These are phyloP conservation scores for Coptodon bakossiorum DNA, from an alignment of 2,113 vertebrate genomes.

Conservation along the genomic window DNA sequence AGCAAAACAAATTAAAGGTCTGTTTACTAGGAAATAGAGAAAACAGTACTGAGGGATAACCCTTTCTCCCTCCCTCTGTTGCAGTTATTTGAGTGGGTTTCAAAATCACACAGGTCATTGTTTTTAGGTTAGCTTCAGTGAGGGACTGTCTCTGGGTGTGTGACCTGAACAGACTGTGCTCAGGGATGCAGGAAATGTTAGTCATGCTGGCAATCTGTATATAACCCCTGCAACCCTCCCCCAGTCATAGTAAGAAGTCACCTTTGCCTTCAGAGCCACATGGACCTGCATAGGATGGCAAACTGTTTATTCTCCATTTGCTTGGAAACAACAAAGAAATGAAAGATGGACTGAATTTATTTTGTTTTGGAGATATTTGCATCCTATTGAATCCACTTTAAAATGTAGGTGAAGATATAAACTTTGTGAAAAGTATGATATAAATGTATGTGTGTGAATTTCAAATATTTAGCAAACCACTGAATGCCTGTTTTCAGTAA, in stretches of 20 bases:
- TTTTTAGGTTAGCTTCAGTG: slow-evolving; percentile 20
- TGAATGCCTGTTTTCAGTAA: not conserved
- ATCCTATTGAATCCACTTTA: not conserved
- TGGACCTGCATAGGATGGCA: slow-evolving; percentile 1
- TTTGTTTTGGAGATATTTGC: not conserved
- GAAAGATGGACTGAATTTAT: not conserved
- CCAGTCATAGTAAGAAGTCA: slow-evolving; percentile 42
- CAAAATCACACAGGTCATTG: slow-evolving; percentile 30
- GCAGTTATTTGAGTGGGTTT: slow-evolving; percentile 4
- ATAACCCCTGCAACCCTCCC: slow-evolving; percentile 42
- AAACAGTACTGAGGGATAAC: not conserved
- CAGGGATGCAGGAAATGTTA: slow-evolving; percentile 49
- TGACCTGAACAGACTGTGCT: slow-evolving; percentile 53
- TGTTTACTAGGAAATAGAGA: not conserved
- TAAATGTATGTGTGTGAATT: not conserved
- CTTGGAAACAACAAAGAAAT: not conserved
- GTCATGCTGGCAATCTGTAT: slow-evolving; percentile 46
- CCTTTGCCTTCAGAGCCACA: slow-evolving; percentile 32
- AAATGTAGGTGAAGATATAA: not conserved
- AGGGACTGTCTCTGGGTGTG: slow-evolving; percentile 7
- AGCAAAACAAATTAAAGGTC: not conserved
- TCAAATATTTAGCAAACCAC: not conserved
- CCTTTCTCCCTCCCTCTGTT: not conserved
- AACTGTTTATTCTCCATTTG: not conserved
- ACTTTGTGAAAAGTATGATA: not conserved